phyloP scores from a whole-genome alignment of 2,113 vertebrate genomes.

The Oreochromis niloticus region DNA sequence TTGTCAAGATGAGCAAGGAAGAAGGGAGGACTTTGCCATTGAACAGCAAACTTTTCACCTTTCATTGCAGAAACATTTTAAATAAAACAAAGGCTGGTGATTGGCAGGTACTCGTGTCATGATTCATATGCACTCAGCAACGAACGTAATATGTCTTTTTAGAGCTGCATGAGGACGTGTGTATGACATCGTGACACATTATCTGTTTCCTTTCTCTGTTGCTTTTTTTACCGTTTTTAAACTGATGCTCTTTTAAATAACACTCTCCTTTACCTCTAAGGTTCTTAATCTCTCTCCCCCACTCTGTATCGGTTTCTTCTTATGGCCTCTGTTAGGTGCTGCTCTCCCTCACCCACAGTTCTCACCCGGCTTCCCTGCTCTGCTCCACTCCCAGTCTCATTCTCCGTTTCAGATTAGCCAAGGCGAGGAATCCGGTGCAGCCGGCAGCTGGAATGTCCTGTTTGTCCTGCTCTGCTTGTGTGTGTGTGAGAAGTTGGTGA shows the following conservation, averaged over 20 bases:
- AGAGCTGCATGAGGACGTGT: background rate
- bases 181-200: background rate
- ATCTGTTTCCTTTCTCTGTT: background rate
- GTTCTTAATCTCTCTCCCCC: background rate
- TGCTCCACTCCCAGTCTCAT: conserved; percentile 63
- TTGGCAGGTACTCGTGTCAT: background rate
- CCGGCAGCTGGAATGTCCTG: conserved; percentile 81
- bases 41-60: background rate
- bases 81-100: background rate
- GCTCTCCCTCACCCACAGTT: conserved; percentile 20
- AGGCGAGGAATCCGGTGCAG: conserved; percentile 75
- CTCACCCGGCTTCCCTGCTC: conserved; percentile 42
- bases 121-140: background rate
- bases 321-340: background rate
- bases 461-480: conserved; percentile 74
- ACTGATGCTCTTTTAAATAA: background rate
- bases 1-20: background rate
- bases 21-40: background rate
- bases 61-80: background rate
- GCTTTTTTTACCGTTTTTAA: background rate
- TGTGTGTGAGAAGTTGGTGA: conserved; percentile 60
- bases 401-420: conserved; percentile 71
- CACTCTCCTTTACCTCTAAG: background rate
- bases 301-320: background rate
- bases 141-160: background rate